phyloP scores from a whole-genome alignment of 2,113 vertebrate species.

The Platichthys stellatus region DNA sequence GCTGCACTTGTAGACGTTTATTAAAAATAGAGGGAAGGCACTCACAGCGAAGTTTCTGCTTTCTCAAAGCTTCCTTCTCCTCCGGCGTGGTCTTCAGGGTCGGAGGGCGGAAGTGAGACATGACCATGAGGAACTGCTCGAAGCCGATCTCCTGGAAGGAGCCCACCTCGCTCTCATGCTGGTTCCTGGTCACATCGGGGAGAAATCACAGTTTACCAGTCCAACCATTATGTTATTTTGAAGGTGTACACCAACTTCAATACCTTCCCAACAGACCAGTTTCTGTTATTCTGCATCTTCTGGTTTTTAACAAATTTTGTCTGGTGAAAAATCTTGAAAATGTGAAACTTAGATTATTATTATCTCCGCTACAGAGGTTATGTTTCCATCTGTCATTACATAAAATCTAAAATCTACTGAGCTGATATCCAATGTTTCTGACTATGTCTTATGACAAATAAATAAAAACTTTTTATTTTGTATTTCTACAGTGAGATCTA shows the following conservation, averaged over 20 bases:
- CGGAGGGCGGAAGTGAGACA: constrained; percentile 93
- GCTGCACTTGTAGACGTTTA: neutral
- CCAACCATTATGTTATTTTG: no score
- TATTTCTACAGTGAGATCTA: no score
- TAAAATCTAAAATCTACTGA: no score
- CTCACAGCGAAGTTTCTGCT: constrained; percentile 92
- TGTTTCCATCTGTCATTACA: no score
- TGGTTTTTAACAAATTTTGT: neutral
- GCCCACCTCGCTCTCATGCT: constrained; percentile 80
- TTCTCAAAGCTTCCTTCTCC: constrained; percentile 82
- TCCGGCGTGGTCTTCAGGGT: constrained; percentile 83
- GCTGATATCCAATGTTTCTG: no score
- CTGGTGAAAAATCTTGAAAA: neutral
- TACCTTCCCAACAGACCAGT: no score
- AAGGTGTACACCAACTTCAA: no score
- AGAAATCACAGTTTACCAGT: neutral
- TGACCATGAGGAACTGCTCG: constrained; percentile 92
- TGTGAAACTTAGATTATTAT: no score
- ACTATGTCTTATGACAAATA: no score
- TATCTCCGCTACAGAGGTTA: no score
- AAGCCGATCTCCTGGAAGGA: constrained; percentile 87
- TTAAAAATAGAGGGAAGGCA: neutral
- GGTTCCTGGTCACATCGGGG: constrained; percentile 83
- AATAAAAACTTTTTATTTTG: no score
- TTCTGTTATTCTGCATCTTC: no score